Base-by-base conservation (phyloP, 2,113 vertebrate species). In the Eolophus roseicapilla region DNA sequence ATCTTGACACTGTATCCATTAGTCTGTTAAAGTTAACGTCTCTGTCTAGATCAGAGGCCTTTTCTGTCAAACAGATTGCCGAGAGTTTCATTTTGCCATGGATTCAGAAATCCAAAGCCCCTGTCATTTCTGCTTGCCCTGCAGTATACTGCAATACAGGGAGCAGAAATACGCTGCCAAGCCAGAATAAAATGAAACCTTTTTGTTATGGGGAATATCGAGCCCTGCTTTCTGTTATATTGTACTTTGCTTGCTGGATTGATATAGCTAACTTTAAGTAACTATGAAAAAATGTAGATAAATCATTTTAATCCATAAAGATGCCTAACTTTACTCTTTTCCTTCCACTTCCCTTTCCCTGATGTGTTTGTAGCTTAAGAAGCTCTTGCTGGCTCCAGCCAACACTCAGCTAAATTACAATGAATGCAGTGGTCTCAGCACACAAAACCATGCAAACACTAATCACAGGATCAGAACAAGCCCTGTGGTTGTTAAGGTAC, bases 371-470 rank as follows among this genome's bases (percentile, higher is more conserved):
- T 98, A 99, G 99, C 98, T 99, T 98, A 99, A 99, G 99, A 99
- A 99, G 98, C 99, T 99, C 98, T 98, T 99, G 98, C 98, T 99
- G 98, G 99, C 99, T 93, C 99, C 99, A 63, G 99, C 99, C 96
- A 99, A 99, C 98, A 99, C 99, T 98, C 99, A 99, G 98, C 98
- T 99, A 98, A 99, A 99, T 98, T 99, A 99, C 98, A 99, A 99
- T 99, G 99, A 99, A 98, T 99, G 99, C 98, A 99, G 98, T 97
- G 99, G 99, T 98, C 98, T 99, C 98, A 99, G 99, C 97, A 98
- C 98, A 97, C 99, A 99, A 98, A 99, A 99, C 98, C 99, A 99
- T 99, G 99, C 98, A 98, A 98, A 98, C 97, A 98, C 98, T 96
- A 99, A 98, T 98, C 99, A 99, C 98, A 99, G 99, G 98, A 99